These are phyloP conservation scores for Cryptocheilus praepositus DNA, from an alignment of 2,888 invertebrate species.

Conservation along the genomic window DNA sequence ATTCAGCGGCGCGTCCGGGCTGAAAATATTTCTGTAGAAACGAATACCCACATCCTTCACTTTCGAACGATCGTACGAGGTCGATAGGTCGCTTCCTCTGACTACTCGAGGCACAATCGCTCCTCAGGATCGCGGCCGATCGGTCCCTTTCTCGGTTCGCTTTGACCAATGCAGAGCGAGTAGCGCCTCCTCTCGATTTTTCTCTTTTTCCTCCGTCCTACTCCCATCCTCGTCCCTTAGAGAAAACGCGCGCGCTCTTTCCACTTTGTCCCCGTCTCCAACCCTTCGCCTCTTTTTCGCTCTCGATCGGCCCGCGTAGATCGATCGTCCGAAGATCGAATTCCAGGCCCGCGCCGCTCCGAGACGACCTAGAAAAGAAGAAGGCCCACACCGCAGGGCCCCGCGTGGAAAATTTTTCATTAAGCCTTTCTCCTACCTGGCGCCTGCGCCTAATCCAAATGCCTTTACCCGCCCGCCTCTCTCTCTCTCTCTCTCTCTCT, in stretches of 20 bases:
- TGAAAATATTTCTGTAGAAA: constrained; percentile 29
- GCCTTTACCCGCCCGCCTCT: constrained; percentile 22
- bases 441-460: constrained; percentile 62
- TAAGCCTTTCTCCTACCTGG: constrained; percentile 66
- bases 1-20: constrained; percentile 1
- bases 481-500: constrained; percentile 9
- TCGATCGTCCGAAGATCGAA: constrained; percentile 53
- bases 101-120: constrained; percentile 46
- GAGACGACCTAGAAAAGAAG: constrained; percentile 48
- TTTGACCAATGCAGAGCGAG: no score
- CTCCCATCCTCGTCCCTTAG: no score
- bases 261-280: not conserved
- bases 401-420: constrained; percentile 63
- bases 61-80: constrained; percentile 40
- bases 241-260: no score
- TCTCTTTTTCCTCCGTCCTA: constrained; percentile 6
- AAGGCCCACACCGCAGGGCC: constrained; percentile 33
- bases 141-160: constrained; percentile 23
- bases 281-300: constrained; percentile 13
- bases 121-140: constrained; percentile 49
- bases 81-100: constrained; percentile 50
- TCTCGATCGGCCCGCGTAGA: constrained; percentile 30
- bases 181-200: constrained; percentile 11
- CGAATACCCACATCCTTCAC: constrained; percentile 25
- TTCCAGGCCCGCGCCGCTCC: constrained; percentile 37